These are phyloP conservation scores for Hypsibius dujardini DNA, from an alignment of 1,140 invertebrate species.

Conservation along the genomic window DNA sequence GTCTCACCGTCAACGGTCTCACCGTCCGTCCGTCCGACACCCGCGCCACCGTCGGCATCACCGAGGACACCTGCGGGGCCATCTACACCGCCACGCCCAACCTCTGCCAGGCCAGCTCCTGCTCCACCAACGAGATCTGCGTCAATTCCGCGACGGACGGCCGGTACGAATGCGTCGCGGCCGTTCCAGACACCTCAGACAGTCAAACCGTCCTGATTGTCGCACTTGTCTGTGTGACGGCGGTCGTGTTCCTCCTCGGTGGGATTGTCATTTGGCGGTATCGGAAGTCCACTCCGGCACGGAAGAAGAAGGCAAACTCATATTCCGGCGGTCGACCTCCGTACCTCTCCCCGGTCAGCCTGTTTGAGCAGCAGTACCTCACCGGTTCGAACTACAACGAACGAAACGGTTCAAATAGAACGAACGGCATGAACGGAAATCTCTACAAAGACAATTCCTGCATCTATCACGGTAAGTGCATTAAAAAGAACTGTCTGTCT, in stretches of 20 bases:
- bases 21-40: neutral
- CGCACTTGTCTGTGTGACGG: neutral
- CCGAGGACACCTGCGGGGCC: neutral
- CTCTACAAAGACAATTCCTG: neutral
- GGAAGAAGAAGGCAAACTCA: neutral
- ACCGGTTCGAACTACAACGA: neutral
- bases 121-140: neutral
- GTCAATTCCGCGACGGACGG: neutral
- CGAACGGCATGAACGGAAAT: neutral
- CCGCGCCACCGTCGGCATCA: neutral
- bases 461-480: slow-evolving; percentile 6
- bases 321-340: neutral
- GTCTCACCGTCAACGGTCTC: neutral
- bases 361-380: neutral
- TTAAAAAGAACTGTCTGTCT: neutral
- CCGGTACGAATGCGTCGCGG: neutral
- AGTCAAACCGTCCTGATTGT: neutral
- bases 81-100: neutral
- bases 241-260: neutral
- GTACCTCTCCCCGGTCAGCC: neutral
- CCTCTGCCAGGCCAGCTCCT: neutral
- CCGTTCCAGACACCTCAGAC: neutral
- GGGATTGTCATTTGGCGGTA: neutral
- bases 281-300: neutral
- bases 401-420: neutral